Base-by-base conservation (phyloP, 1,140 invertebrate species). In the Luehdorfia chinensis region DNA sequence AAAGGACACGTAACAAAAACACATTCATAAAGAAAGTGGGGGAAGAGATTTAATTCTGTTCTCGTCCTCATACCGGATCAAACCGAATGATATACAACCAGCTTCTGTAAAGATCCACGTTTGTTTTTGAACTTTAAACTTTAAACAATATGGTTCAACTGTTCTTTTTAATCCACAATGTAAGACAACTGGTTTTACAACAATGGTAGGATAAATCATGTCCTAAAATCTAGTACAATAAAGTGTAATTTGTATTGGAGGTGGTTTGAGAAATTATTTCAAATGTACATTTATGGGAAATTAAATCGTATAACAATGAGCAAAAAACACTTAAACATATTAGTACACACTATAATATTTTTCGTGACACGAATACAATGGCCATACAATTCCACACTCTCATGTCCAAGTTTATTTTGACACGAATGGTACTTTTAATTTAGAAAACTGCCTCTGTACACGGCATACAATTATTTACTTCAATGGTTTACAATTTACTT, bases 301-400 rank as follows among this genome's bases (percentile, higher is more conserved):
- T 6, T 4, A 32, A 31, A 31, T 21, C 1, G 31, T 7, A 33
- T 16, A 18, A 33, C 12, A 14, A 1, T 7, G 4, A 4, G n/a
- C n/a, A 5, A 33, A 7, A 18, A 6, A n/a, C 1, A 21, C 19
- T 21, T 5, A 33, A 1, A 14, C 4, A 15, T 5, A 31, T 31
- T 31, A 15, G 4, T 13, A 1, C n/a, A 18, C 8, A 16, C 4
- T 1, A 8, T 30, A 50, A 39, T 9, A 11, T 16, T 39, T 47
- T 47, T 49, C 44, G 28, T 32, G 39, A 48, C 31, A 11, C 12
- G 25, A 12, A 57, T 30, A 64, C 61, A 68, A 65, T 65, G 39
- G 16, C 46, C 36, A 62, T 58, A 58, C 55, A 69, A 64, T 68
- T 53, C 59, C 51, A 55, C 47, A 61, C 48, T 47, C 63, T 66